Percentiles rank a stretch among this genome's conserved stretches.
These are phyloP conservation scores for Eretmocerus hayati DNA, from an alignment of 2,888 invertebrate species.

Conservation along the genomic window DNA sequence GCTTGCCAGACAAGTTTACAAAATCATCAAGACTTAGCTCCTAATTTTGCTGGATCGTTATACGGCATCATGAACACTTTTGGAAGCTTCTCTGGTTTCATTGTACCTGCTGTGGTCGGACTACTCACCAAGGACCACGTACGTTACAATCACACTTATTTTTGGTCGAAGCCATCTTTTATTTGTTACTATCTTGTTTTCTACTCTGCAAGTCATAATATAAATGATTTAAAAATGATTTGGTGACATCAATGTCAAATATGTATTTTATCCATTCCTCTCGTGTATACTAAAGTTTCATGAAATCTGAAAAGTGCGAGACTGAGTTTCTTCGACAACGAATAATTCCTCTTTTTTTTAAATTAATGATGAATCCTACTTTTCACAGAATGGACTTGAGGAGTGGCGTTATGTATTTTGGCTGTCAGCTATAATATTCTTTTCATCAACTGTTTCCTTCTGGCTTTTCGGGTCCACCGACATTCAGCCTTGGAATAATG, in stretches of 20 bases:
- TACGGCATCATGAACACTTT: constrained; percentile 45
- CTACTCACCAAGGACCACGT: constrained; percentile 36
- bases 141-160: constrained; percentile 12
- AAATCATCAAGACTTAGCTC: constrained; percentile 45
- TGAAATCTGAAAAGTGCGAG: no score
- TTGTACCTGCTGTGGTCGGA: constrained; percentile 41
- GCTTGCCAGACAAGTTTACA: constrained; percentile 43
- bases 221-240: no score
- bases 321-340: no score
- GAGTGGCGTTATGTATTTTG: constrained; percentile 71
- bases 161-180: neutral
- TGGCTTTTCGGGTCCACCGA: constrained; percentile 65
- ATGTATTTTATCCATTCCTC: no score
- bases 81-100: constrained; percentile 44
- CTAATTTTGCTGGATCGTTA: constrained; percentile 44
- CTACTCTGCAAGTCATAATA: no score
- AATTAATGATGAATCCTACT: neutral
- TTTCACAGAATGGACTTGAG: constrained; percentile 64
- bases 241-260: no score
- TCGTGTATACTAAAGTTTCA: no score
- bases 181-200: neutral
- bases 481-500: constrained; percentile 57
- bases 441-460: constrained; percentile 62
- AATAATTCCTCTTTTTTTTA: neutral
- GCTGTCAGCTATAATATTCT: constrained; percentile 65